Evolutionary conservation across 2,797 vertebrate genomes (phyloP).

Genomic region (Myripristis murdjan): DNA sequence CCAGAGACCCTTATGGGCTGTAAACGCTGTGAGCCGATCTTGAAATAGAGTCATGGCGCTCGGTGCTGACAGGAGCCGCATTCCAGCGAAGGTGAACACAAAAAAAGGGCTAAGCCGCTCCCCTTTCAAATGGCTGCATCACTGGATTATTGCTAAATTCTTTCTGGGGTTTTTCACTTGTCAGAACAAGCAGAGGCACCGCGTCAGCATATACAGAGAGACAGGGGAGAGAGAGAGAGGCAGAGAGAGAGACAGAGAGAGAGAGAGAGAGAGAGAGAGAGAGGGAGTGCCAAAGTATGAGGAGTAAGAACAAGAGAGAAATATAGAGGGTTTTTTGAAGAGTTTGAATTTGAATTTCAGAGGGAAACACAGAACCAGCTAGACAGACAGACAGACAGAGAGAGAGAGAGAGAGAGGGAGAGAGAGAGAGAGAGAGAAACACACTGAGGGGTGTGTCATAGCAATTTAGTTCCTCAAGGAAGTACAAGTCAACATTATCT

Average conservation of each 20-base stretch:
- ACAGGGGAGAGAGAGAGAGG: slow-evolving; percentile 34
- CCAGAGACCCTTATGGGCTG: slow-evolving; percentile 27
- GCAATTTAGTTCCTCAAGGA: slow-evolving; percentile 91
- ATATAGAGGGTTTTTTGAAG: slow-evolving; percentile 41
- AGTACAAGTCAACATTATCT: slow-evolving; percentile 87
- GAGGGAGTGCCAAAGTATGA: slow-evolving; percentile 30
- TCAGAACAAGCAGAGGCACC: slow-evolving; percentile 84
- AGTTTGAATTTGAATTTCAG: slow-evolving; percentile 65
- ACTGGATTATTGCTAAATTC: slow-evolving; percentile 85
- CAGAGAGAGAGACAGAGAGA: slow-evolving; percentile 26
- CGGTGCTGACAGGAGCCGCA: slow-evolving; percentile 73
- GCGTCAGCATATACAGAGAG: slow-evolving; percentile 78
- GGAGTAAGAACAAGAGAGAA: slow-evolving; percentile 3
- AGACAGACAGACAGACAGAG: slow-evolving; percentile 3
- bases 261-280: slow-evolving; percentile 35
- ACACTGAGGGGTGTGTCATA: slow-evolving; percentile 86
- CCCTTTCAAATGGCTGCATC: slow-evolving; percentile 79
- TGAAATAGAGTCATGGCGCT: slow-evolving; percentile 32
- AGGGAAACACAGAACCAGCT: slow-evolving; percentile 38
- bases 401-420: slow-evolving; percentile 44
- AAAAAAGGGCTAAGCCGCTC: slow-evolving; percentile 81
- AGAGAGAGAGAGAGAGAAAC: slow-evolving; percentile 56
- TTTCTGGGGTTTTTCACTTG: slow-evolving; percentile 87
- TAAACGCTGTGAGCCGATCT: slow-evolving; percentile 42
- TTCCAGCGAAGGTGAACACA: slow-evolving; percentile 82